A percentile compares a stretch with the other conserved stretches of the same genome.
phyloP scores from a whole-genome alignment of 2,797 vertebrate genomes.

The Phrynocephalus guinanensis region DNA sequence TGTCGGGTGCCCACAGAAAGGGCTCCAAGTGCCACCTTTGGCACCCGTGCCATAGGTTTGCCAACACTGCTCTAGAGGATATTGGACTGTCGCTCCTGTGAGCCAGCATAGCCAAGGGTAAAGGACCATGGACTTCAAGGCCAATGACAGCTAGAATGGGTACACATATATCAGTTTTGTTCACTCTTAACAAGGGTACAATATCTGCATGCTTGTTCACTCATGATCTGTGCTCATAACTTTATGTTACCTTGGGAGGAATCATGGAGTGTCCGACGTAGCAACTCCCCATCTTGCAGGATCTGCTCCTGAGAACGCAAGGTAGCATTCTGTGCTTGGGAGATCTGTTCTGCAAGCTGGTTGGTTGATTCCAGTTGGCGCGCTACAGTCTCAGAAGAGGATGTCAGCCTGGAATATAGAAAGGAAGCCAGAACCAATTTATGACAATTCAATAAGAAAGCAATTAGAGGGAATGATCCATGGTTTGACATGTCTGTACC shows the following conservation, averaged over 20 bases:
- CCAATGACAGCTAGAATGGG: background rate
- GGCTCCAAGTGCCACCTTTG: too few species aligned
- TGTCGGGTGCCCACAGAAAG: too few species aligned
- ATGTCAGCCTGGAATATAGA: constrained; percentile 42
- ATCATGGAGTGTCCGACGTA: constrained; percentile 19
- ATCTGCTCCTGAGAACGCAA: constrained; percentile 40
- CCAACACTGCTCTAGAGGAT: background rate
- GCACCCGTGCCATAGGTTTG: too few species aligned
- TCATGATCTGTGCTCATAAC: background rate
- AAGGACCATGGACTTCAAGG: background rate
- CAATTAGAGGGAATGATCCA: background rate
- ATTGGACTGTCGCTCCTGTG: background rate
- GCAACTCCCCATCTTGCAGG: constrained; percentile 30
- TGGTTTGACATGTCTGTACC: background rate
- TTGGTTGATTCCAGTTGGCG: constrained; percentile 31
- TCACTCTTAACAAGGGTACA: background rate
- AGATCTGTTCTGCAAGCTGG: constrained; percentile 20
- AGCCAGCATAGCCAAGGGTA: background rate
- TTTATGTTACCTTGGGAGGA: constrained; percentile 26
- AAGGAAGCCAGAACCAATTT: background rate
- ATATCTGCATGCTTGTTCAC: background rate
- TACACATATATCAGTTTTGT: too few species aligned
- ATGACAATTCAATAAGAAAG: background rate
- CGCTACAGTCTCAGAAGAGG: constrained; percentile 29
- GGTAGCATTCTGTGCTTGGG: constrained; percentile 30